A percentile compares a stretch with the other conserved stretches of the same genome.
Conservation (phyloP, 1,140 invertebrate genomes). For the Papilio helenus region DNA sequence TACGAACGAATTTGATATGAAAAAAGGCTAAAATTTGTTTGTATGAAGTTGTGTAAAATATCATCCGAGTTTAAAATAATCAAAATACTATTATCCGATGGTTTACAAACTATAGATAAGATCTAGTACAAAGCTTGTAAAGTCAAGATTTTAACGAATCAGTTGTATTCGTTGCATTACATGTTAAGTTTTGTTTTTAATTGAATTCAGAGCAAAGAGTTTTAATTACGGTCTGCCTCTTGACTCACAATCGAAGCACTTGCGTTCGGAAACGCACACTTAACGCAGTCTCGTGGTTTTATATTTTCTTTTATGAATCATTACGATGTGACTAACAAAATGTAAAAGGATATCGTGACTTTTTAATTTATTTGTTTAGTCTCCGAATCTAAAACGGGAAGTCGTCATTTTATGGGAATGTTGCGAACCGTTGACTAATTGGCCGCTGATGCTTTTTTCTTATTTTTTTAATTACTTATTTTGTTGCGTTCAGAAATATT, state of each 20-base stretch:
- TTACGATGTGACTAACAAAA: conserved; percentile 38
- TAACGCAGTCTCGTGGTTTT: conserved; percentile 1
- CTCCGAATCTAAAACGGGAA: conserved; percentile 20
- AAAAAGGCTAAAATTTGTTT: too few relatives aligned
- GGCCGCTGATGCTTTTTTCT: not conserved
- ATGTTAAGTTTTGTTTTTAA: not conserved
- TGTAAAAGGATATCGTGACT: conserved; percentile 31
- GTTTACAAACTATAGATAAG: not conserved
- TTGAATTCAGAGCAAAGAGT: conserved; percentile 3
- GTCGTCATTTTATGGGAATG: conserved; percentile 29
- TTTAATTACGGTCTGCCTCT: conserved; percentile 21
- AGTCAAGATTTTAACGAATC: not conserved
- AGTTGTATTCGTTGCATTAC: not conserved
- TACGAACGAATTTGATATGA: too few relatives aligned
- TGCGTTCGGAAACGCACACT: conserved; percentile 30
- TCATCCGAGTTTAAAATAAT: not conserved
- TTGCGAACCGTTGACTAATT: conserved; percentile 32
- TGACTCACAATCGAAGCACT: conserved; percentile 34
- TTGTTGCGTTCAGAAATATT: not conserved
- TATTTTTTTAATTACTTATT: not conserved
- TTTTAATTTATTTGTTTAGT: conserved; percentile 36
- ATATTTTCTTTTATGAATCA: conserved; percentile 36
- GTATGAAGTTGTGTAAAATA: too few relatives aligned
- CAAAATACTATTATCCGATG: not conserved
- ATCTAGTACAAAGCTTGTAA: not conserved